Base-by-base conservation (phyloP, 2,888 invertebrate species). In the Amaurobius ferox region DNA sequence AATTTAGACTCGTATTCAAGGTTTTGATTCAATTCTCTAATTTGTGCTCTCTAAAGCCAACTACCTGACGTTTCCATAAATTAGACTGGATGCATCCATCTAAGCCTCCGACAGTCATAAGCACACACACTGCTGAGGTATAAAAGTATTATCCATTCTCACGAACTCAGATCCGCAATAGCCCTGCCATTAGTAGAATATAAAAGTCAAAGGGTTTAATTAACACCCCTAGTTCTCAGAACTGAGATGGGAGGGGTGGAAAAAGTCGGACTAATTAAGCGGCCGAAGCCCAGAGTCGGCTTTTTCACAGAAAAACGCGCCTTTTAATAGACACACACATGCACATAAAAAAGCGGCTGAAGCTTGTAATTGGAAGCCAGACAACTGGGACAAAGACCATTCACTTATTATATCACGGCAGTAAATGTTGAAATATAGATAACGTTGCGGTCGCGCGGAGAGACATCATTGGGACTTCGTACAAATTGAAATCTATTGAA, bases 401-500 rank as follows among this genome's bases (percentile, higher is more conserved):
- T 85, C 83, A 85, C 72, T 77, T 85, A 85, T 85, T 85, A 85
- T 85, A 85, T 85, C 83, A 78, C 66, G 66, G 77, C 55, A 61
- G 66, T 77, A 77, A 77, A 85, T 48, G 81, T 67, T 76, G 83
- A 85, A 85, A 85, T 85, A 77, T 55, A 77, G 83, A 85, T 85
- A 85, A 78, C 77, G 72, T 78, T 55, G 67, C 66, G 40, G 62
- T 61, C 66, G n/a, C n/a, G 70, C 39, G 29, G 64, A 85, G 64
- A 66, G 66, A 71, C 70, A 77, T 77, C 77, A 61, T 71, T 85
- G 77, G 83, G 76, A 72, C 77, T 78, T 78, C 40, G 83, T 30
- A 72, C 83, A 77, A 85, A 85, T 85, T 85, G 83, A 85, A 85
- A 85, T 85, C 77, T 71, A 72, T 85, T 85, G 72, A 85, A 77